Base-by-base conservation (phyloP, 2,113 vertebrate genomes). In the Calonectris borealis region DNA sequence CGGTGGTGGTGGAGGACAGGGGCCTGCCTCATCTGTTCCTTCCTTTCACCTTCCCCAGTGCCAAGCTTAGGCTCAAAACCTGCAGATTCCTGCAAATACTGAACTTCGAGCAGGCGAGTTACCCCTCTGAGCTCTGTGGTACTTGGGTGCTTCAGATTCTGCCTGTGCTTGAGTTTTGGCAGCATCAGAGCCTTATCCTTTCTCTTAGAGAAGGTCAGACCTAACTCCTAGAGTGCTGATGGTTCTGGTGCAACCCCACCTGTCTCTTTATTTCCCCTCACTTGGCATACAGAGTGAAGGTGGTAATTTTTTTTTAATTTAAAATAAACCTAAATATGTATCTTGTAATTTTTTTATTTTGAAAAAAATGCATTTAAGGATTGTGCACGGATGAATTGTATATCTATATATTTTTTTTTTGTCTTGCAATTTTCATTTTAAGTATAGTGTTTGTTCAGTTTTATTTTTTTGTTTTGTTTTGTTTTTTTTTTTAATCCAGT, bases 301-400 rank as follows among this genome's bases (percentile, higher is more conserved):
- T 79, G 93, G 86, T 94, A 66, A 83, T 34, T 81, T 89, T 36
- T 93, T 97, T 98, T 97, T 97, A 96, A 98, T 98, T 98, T 98
- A 98, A 98, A 97, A 88, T 86, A 96, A 97, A 96, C 93, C 96
- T 96, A 95, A 95, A 91, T 97, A 97, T 97, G 97, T 98, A 98
- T 98, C 97, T 97, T 98, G 95, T 98, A 93, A 73, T 96, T 97
- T 97, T 97, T 80, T 97, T 97, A 94, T 97, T 97, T 94, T 83
- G 76, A 92, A 94, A 95, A 76, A 97, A 97, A 97, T 86, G 87
- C 97, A 98, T 98, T 98, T 98, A 98, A 95, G 75, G 95, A 96
- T 96, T 94, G 97, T 97, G 98, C 98, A 98, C 97, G 96, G 95
- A 98, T 98, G 90, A 97, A 98, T 98, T 98, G 96, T 97, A 96